phyloP scores from a whole-genome alignment of 1,140 invertebrate genomes.

The Holotrichia oblita region DNA sequence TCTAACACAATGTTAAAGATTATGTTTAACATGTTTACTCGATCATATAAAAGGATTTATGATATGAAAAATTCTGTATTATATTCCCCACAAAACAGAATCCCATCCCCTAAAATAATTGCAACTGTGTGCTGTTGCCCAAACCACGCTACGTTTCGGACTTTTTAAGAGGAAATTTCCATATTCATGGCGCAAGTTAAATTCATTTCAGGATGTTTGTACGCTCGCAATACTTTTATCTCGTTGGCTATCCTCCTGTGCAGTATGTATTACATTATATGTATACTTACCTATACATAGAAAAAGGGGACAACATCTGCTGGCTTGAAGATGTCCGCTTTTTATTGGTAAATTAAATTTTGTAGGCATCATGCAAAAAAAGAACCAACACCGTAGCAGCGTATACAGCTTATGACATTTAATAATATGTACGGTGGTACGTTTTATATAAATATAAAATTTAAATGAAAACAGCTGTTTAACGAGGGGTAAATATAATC shows the following conservation, averaged over 20 bases:
- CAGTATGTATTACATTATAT: too few species aligned
- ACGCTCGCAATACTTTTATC: neutral
- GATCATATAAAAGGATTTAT: too few species aligned
- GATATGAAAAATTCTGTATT: too few species aligned
- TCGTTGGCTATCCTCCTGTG: too few species aligned
- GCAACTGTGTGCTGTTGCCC: neutral
- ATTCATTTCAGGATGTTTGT: neutral
- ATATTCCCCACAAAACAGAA: neutral
- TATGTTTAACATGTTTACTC: too few species aligned
- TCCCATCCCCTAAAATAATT: neutral
- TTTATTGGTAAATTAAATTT: constrained; percentile 10
- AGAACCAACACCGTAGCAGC: too few species aligned
- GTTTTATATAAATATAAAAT: neutral
- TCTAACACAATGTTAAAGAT: too few species aligned
- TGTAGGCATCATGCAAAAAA: neutral
- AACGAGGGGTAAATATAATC: neutral
- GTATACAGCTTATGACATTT: neutral
- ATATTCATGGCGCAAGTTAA: neutral
- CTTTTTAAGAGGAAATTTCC: neutral
- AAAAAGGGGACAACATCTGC: neutral
- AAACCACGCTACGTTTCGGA: neutral
- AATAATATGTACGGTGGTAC: neutral
- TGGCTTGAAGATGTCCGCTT: neutral
- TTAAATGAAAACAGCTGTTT: constrained; percentile 6
- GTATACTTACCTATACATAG: too few species aligned